Conservation (phyloP, 2,888 invertebrate genomes). For the Eupeodes latifasciatus region DNA sequence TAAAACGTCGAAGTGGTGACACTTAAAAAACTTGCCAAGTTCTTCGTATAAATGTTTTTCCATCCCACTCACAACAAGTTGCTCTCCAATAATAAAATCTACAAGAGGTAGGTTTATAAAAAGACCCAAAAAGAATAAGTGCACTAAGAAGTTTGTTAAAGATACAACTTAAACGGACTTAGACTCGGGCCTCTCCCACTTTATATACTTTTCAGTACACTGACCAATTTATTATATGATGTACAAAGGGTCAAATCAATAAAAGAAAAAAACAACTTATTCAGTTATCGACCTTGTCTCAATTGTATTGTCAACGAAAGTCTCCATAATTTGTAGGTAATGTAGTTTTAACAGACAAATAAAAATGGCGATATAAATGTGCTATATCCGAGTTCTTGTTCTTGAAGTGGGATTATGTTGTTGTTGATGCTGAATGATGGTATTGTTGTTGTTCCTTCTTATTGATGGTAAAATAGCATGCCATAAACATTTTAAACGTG, state of each 20-base stretch:
- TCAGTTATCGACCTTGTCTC: conserved; percentile 66
- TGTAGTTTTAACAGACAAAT: conserved; percentile 10
- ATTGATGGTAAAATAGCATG: conserved; percentile 26
- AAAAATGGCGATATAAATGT: conserved; percentile 29
- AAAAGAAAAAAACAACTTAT: conserved; percentile 44
- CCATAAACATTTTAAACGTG: conserved; percentile 7
- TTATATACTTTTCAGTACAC: conserved; percentile 15
- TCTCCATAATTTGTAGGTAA: neutral
- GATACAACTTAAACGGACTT: conserved; percentile 12
- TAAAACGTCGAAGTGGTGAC: conserved; percentile 51
- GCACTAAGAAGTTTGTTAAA: conserved; percentile 29
- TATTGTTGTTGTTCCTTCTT: no score
- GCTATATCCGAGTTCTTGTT: conserved; percentile 64
- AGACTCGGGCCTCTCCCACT: conserved; percentile 2
- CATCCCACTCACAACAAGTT: conserved; percentile 55
- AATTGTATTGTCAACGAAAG: conserved; percentile 58
- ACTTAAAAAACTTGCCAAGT: conserved; percentile 21
- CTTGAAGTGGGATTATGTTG: conserved; percentile 44
- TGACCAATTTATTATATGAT: conserved; percentile 22
- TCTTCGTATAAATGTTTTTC: conserved; percentile 11
- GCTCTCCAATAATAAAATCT: neutral
- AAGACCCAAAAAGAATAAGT: conserved; percentile 5
- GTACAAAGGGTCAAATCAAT: conserved; percentile 64
- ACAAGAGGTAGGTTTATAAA: neutral
- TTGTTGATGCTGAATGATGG: conserved; percentile 1